phyloP scores from a whole-genome alignment of 92 coral and sea anemone genomes.

The Meandrina meandrites region DNA sequence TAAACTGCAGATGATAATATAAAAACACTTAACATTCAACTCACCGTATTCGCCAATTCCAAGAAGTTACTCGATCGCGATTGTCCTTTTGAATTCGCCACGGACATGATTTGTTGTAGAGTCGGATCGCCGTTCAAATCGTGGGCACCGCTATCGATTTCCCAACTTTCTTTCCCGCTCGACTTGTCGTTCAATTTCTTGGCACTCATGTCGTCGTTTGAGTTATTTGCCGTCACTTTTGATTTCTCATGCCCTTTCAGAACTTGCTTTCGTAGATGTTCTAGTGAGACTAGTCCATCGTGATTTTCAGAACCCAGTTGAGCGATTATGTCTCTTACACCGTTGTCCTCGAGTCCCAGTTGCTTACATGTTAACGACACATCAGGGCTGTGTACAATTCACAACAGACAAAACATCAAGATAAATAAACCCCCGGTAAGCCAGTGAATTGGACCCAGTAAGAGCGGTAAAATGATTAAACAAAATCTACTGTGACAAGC shows the following conservation, averaged over 20 bases:
- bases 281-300: conserved; percentile 31
- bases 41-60: conserved; percentile 97
- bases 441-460: conserved; percentile 2
- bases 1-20: conserved; percentile 4
- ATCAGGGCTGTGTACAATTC: conserved; percentile 67
- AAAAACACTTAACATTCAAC: conserved; percentile 43
- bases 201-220: conserved; percentile 38
- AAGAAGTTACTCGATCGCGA: conserved; percentile 90
- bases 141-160: conserved; percentile 83
- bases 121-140: conserved; percentile 77
- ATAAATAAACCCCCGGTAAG: conserved; percentile 37
- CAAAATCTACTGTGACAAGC: conserved; percentile 41
- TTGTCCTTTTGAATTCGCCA: conserved; percentile 79
- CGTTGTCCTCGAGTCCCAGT: conserved; percentile 63
- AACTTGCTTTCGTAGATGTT: conserved; percentile 38
- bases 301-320: conserved; percentile 59
- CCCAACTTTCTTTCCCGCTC: conserved; percentile 77
- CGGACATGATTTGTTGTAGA: conserved; percentile 84
- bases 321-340: conserved; percentile 70
- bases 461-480: conserved; percentile 27
- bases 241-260: conserved; percentile 27
- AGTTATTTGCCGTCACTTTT: conserved; percentile 16
- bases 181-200: conserved; percentile 64
- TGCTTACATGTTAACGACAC: conserved; percentile 64
- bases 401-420: conserved; percentile 43